Evolutionary conservation across 1,140 invertebrate species (phyloP).

Genomic region (Scylla paramamosain): DNA sequence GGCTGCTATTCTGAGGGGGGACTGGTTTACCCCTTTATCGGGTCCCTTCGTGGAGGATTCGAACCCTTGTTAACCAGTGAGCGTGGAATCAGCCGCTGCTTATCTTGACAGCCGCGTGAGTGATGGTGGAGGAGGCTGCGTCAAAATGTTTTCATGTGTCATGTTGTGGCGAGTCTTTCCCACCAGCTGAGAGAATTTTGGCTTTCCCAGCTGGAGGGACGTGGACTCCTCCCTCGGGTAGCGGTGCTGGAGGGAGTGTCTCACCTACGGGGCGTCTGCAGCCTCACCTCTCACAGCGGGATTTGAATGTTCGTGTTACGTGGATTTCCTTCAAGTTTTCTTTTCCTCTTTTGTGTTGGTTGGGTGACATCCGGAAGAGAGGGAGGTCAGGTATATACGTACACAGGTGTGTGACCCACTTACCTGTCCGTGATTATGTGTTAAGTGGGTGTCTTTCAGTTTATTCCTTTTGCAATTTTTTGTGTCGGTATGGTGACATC

Average conservation of each 20-base stretch:
- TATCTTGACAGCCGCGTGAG: slow-evolving; percentile 61
- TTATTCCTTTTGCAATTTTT: no score
- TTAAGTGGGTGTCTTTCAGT: no score
- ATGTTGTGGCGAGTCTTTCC: slow-evolving; percentile 44
- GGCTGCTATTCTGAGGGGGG: slow-evolving; percentile 56
- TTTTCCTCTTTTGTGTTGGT: not conserved
- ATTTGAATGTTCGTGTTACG: not conserved
- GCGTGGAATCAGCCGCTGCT: slow-evolving; percentile 60
- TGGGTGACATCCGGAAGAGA: no score
- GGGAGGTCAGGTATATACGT: no score
- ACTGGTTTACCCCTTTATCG: not conserved
- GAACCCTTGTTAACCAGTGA: slow-evolving; percentile 64
- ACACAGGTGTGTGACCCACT: no score
- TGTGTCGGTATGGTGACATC: no score
- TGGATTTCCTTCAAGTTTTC: not conserved
- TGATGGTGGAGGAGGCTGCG: slow-evolving; percentile 50
- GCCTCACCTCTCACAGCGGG: slow-evolving; percentile 7
- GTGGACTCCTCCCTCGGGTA: slow-evolving; percentile 32
- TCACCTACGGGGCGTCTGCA: not conserved
- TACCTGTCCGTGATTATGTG: no score
- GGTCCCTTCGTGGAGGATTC: slow-evolving; percentile 32
- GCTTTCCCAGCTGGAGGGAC: slow-evolving; percentile 30
- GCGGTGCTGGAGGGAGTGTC: slow-evolving; percentile 6
- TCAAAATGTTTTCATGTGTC: slow-evolving; percentile 47
- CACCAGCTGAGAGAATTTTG: slow-evolving; percentile 1